phyloP scores from a whole-genome alignment of 2,888 invertebrate species.

The Rhogogaster chlorosoma region DNA sequence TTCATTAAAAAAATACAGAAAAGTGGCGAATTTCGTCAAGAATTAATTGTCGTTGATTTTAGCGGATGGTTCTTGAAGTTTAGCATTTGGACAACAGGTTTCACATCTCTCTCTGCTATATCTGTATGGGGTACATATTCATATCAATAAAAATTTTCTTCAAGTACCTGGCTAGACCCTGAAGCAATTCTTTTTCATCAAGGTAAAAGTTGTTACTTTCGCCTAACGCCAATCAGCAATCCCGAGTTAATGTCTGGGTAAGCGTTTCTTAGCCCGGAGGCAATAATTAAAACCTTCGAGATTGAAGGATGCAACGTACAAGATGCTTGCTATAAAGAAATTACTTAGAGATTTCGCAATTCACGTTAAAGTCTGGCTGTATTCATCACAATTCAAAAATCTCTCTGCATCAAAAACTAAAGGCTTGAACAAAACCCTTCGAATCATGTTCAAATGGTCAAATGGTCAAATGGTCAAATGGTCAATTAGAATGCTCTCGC shows the following conservation, averaged over 20 bases:
- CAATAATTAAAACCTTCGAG: slow-evolving; percentile 11
- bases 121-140: neutral
- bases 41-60: neutral
- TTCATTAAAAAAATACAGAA: neutral
- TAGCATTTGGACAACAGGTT: neutral
- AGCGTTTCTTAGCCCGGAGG: slow-evolving; percentile 17
- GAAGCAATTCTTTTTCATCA: neutral
- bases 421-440: neutral
- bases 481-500: neutral
- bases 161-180: neutral
- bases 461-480: too few relatives aligned
- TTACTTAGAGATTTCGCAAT: neutral
- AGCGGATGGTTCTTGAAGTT: neutral
- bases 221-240: slow-evolving; percentile 31
- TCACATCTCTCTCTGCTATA: neutral
- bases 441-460: neutral
- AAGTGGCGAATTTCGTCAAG: neutral
- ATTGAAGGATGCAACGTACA: neutral
- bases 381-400: neutral
- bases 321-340: neutral
- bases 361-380: neutral
- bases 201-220: slow-evolving; percentile 36
- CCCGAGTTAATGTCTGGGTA: neutral
- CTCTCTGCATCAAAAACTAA: neutral
- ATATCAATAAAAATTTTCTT: neutral